Percentiles rank a stretch among this genome's conserved stretches.
phyloP scores from a whole-genome alignment of 2,888 invertebrate species.

The Rhynchonema sp. region DNA sequence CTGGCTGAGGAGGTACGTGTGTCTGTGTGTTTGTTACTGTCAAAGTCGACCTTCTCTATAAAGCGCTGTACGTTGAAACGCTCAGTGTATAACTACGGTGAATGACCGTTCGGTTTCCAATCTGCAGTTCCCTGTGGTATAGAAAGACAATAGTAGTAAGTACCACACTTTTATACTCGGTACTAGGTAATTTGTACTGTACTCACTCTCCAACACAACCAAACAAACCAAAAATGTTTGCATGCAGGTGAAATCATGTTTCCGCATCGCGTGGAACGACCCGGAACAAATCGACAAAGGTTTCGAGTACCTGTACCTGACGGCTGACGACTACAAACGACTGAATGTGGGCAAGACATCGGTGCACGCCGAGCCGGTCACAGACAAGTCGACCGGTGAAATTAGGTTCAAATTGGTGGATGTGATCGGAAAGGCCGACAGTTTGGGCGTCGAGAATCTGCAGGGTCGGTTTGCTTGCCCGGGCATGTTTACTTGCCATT shows the following conservation, averaged over 20 bases:
- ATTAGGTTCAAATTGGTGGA: constrained; percentile 59
- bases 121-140: too few species aligned
- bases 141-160: too few species aligned
- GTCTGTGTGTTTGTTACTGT: too few species aligned
- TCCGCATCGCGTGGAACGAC: constrained; percentile 78
- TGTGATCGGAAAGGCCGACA: constrained; percentile 70
- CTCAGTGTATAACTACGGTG: too few species aligned
- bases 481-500: not conserved
- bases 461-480: constrained; percentile 27
- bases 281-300: constrained; percentile 69
- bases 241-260: constrained; percentile 56
- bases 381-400: constrained; percentile 53
- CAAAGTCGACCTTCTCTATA: too few species aligned
- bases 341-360: not conserved
- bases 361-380: not conserved
- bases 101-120: too few species aligned
- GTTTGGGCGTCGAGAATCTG: constrained; percentile 85
- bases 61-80: too few species aligned
- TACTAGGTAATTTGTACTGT: too few species aligned
- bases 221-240: not conserved
- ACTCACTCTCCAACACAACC: not conserved
- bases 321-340: constrained; percentile 59
- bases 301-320: constrained; percentile 79
- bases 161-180: too few species aligned
- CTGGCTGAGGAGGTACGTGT: constrained; percentile 71